Evolutionary conservation across 2,888 invertebrate genomes (phyloP), one percentile per base, ranked within the genome.

Genomic region (Tubiluchus corallicola): DNA sequence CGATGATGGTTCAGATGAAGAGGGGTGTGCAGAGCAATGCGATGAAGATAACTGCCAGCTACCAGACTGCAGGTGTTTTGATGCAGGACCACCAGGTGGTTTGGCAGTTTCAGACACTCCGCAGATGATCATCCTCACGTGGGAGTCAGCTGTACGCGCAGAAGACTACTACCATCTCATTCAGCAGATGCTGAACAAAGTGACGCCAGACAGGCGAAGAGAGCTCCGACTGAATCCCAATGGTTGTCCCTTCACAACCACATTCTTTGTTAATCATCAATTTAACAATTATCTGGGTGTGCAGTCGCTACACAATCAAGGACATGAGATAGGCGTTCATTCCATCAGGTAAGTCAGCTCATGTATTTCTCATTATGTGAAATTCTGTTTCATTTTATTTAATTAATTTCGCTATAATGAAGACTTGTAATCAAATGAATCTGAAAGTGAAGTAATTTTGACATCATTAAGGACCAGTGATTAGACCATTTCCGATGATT

Each of bases 341-440:
- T 29, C 29, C 29, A n/a, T 29, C 29, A 29, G 29, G 29, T 29
- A 29, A 29, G n/a, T 29, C n/a, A n/a, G n/a, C n/a, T n/a, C n/a
- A n/a, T n/a, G n/a, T n/a, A n/a, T n/a, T n/a, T n/a, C n/a, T n/a
- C n/a, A n/a, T n/a, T n/a, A n/a, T n/a, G n/a, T n/a, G n/a, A n/a
- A n/a, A n/a, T n/a, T n/a, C n/a, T n/a, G n/a, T n/a, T n/a, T n/a
- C n/a, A n/a, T n/a, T n/a, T n/a, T n/a, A n/a, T n/a, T n/a, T n/a
- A n/a, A n/a, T n/a, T n/a, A n/a, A n/a, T n/a, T n/a, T n/a, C n/a
- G n/a, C n/a, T n/a, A n/a, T n/a, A n/a, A n/a, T n/a, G n/a, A n/a
- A n/a, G n/a, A n/a, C n/a, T n/a, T n/a, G n/a, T n/a, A n/a, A n/a
- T n/a, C n/a, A n/a, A n/a, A n/a, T n/a, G n/a, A n/a, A n/a, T n/a